Conservation (phyloP, 2,888 invertebrate species). For the Cylindroiulus punctatus region DNA sequence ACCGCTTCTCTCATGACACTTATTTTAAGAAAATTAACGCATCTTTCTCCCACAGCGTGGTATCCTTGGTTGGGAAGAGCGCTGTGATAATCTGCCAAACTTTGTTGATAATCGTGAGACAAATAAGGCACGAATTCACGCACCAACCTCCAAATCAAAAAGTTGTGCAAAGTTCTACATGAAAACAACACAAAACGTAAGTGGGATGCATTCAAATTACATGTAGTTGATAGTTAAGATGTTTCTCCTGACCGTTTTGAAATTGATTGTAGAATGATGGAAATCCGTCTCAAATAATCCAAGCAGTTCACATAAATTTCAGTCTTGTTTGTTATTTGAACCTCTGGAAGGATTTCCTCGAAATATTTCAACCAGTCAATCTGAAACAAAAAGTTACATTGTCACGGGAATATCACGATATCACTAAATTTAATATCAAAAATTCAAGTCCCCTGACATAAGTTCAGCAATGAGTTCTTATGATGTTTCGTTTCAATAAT, state of each 20-base stretch:
- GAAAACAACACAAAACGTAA: neutral
- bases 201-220: neutral
- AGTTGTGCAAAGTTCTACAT: slow-evolving; percentile 36
- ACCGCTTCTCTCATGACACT: slow-evolving; percentile 47
- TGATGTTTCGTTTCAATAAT: too few species aligned
- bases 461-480: too few species aligned
- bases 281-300: slow-evolving; percentile 46
- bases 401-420: too few species aligned
- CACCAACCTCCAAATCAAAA: slow-evolving; percentile 43
- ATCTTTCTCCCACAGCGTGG: slow-evolving; percentile 46
- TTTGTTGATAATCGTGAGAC: slow-evolving; percentile 46
- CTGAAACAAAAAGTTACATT: neutral
- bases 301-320: slow-evolving; percentile 9
- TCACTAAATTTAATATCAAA: too few species aligned
- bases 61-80: slow-evolving; percentile 46
- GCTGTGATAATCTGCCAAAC: slow-evolving; percentile 48
- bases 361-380: slow-evolving; percentile 40
- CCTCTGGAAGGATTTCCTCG: slow-evolving; percentile 36
- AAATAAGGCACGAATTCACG: slow-evolving; percentile 47
- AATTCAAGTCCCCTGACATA: too few species aligned
- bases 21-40: slow-evolving; percentile 41
- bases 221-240: neutral
- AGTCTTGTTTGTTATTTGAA: slow-evolving; percentile 39
- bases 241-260: slow-evolving; percentile 16
- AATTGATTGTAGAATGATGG: slow-evolving; percentile 45